phyloP scores from a whole-genome alignment of 2,113 vertebrate species.

The Gavialis gangeticus region DNA sequence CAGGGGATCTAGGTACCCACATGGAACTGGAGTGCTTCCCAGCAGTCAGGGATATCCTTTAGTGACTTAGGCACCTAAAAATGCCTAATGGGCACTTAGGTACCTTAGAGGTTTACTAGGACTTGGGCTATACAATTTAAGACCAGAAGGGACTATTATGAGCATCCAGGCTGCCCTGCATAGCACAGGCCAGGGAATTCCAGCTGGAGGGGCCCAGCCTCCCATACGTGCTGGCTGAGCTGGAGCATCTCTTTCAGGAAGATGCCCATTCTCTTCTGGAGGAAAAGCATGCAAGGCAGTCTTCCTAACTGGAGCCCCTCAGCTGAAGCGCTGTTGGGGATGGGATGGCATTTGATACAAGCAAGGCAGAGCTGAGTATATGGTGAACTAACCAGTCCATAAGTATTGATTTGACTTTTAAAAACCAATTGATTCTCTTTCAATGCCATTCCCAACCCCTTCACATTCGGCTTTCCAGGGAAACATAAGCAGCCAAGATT shows the following conservation, averaged over 20 bases:
- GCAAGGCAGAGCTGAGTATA: background rate
- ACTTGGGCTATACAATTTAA: background rate
- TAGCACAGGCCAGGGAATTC: background rate
- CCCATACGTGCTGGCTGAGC: background rate
- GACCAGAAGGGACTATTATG: background rate
- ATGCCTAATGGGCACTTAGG: too few species aligned
- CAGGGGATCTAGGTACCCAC: too few species aligned
- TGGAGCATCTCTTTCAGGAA: background rate
- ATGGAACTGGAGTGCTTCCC: too few species aligned
- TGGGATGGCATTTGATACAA: background rate
- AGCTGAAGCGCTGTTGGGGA: background rate
- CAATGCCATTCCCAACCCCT: background rate
- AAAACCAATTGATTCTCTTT: background rate
- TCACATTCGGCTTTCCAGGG: background rate
- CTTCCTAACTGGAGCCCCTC: background rate
- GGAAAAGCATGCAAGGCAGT: background rate
- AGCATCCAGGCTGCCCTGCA: background rate
- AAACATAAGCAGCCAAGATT: background rate
- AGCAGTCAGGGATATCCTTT: too few species aligned
- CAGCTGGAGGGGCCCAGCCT: background rate
- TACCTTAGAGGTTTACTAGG: too few species aligned
- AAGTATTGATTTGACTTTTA: conserved; percentile 24
- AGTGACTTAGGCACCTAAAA: too few species aligned
- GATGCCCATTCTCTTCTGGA: background rate
- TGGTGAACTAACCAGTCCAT: accelerated